Conservation (phyloP, 2,113 vertebrate species). For the Pomatorhinus ruficollis region DNA sequence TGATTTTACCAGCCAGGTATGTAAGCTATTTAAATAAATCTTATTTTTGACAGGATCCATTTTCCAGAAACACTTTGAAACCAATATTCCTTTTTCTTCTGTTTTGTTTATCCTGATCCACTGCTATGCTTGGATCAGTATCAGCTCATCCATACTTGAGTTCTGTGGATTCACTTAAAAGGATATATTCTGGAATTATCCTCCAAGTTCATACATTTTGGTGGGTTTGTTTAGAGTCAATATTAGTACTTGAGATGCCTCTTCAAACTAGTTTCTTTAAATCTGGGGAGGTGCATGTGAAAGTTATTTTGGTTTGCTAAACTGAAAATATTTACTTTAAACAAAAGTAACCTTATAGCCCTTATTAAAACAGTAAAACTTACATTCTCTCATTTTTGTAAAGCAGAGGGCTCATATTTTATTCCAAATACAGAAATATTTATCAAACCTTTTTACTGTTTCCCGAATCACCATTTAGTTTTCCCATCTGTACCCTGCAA, state of each 20-base stretch:
- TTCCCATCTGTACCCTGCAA: neutral
- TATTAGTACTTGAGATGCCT: neutral
- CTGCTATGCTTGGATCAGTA: neutral
- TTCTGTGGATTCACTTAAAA: neutral
- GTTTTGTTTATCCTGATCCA: neutral
- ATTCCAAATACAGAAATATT: neutral
- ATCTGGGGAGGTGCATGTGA: neutral
- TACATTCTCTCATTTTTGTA: neutral
- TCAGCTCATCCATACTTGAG: neutral
- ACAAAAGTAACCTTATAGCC: neutral
- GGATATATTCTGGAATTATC: neutral
- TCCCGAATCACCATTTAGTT: neutral
- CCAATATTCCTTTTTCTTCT: neutral
- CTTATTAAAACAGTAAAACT: neutral
- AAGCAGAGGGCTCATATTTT: neutral
- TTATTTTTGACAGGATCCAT: neutral
- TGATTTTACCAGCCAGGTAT: neutral
- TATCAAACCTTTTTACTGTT: neutral
- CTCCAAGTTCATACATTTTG: neutral
- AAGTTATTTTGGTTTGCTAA: neutral
- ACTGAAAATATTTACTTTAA: neutral
- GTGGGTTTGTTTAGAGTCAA: neutral
- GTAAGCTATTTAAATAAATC: neutral
- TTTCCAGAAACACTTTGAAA: neutral
- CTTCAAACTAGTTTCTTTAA: neutral